phyloP scores from a whole-genome alignment of 2,888 invertebrate genomes.

The Urechis unicinctus region DNA sequence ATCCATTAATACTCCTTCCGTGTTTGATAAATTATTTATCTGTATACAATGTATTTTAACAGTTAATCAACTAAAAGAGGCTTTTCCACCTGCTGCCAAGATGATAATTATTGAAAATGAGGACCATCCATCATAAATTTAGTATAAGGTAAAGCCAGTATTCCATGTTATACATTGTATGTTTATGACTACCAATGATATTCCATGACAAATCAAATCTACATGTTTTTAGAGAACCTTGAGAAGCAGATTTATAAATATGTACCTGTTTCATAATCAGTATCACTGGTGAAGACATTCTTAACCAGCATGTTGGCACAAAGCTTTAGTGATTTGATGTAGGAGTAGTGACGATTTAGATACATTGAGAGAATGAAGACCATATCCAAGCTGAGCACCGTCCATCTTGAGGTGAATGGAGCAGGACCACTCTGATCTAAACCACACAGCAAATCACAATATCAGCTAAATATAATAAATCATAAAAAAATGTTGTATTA shows the following conservation, averaged over 20 bases:
- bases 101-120: neutral
- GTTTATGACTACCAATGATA: too few species aligned
- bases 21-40: too few species aligned
- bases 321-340: constrained; percentile 40
- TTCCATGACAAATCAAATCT: neutral
- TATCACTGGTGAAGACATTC: constrained; percentile 47
- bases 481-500: neutral
- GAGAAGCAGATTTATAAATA: neutral
- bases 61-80: too few species aligned
- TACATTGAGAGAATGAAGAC: constrained; percentile 44
- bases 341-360: constrained; percentile 42
- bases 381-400: constrained; percentile 45
- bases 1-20: too few species aligned
- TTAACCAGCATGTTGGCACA: constrained; percentile 49
- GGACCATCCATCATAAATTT: neutral
- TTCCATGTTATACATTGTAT: too few species aligned
- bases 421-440: constrained; percentile 32
- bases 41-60: too few species aligned
- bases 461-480: neutral
- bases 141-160: too few species aligned
- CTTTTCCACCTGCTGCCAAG: neutral
- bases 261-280: constrained; percentile 47
- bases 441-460: too few species aligned
- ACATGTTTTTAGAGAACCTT: too few species aligned
- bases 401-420: constrained; percentile 44